Conservation (phyloP, 2,113 vertebrate species). For the Micronisus gabar region DNA sequence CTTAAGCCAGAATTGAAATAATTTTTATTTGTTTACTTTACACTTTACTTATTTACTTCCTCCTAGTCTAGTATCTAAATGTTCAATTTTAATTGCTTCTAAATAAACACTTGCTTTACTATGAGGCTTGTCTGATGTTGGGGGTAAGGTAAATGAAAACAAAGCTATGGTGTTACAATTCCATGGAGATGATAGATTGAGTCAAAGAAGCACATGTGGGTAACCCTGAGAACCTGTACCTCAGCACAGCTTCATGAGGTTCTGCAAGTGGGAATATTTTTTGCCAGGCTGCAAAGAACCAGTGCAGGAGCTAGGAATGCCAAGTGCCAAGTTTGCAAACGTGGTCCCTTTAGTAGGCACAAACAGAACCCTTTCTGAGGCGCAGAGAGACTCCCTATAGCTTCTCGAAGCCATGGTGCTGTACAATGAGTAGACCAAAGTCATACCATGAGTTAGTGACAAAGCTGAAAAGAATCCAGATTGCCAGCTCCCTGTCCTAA, state of each 20-base stretch:
- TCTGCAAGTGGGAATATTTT: background rate
- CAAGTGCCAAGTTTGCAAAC: background rate
- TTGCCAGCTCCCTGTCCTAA: constrained; percentile 46
- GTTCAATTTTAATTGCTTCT: background rate
- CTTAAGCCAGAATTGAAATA: background rate
- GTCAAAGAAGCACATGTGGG: rapidly evolving
- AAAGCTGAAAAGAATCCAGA: constrained; percentile 49
- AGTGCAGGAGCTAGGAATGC: background rate
- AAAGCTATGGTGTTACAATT: background rate
- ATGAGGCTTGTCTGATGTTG: background rate
- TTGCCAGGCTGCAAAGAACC: background rate
- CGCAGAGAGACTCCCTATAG: background rate
- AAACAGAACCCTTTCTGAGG: background rate
- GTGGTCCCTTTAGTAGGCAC: background rate
- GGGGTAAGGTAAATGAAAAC: background rate
- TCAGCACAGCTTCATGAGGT: background rate
- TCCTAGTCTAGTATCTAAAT: background rate
- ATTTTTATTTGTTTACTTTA: background rate
- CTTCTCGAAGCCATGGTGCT: background rate
- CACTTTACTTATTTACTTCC: background rate
- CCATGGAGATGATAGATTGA: background rate
- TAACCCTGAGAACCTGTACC: background rate
- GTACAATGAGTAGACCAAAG: background rate
- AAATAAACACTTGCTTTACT: background rate
- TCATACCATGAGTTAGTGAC: background rate